Base-by-base conservation (phyloP, 2,113 vertebrate genomes). In the Chlorodrepanis virens region DNA sequence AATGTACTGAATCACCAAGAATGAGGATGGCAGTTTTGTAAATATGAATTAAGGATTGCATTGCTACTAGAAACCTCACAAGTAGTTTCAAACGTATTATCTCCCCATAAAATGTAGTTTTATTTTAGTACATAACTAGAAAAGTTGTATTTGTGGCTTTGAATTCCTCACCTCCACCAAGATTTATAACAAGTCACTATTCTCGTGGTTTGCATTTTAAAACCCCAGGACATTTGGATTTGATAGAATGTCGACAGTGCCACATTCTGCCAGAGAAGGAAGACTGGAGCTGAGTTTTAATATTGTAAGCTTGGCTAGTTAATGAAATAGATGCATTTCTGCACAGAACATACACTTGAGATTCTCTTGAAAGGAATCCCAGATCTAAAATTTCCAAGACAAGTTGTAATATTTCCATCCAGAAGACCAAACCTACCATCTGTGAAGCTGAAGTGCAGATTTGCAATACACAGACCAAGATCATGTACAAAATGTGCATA, bases 301-400 rank as follows among this genome's bases (percentile, higher is more conserved):
- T 80, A 59, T 16, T 50, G 50, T 59, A 80, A 59, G 18, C 29
- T 65, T 83, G 59, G 39, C 64, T 86, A 47, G 27, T 61, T 90
- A 83, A 90, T 86, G 18, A 57, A 93, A 83, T 81, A 20, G 28
- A 59, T 92, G 65, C 42, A 50, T 90, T 91, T 94, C 56, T 59
- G n/a, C n/a, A 37, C 10, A 61, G 67, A 87, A 86, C 24, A 40
- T 42, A 50, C 42, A 50, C 42, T 83, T 74, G 64, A 94, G 83
- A 81, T 50, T 90, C 45, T 85, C 79, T 82, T 87, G 83, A 94
- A 96, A 96, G 47, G 14, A 44, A 91, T 90, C 87, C 87, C 60
- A 91, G 64, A 81, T 59, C 15, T 77, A 65, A 78, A 57, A 74
- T 78, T 91, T 75, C 25, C 29, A 53, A 69, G 77, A 42, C 33